A percentile compares a stretch with the other conserved stretches of the same genome.
These are phyloP conservation scores for Malurus cyaneus DNA, from an alignment of 2,113 vertebrate genomes.

Conservation along the genomic window DNA sequence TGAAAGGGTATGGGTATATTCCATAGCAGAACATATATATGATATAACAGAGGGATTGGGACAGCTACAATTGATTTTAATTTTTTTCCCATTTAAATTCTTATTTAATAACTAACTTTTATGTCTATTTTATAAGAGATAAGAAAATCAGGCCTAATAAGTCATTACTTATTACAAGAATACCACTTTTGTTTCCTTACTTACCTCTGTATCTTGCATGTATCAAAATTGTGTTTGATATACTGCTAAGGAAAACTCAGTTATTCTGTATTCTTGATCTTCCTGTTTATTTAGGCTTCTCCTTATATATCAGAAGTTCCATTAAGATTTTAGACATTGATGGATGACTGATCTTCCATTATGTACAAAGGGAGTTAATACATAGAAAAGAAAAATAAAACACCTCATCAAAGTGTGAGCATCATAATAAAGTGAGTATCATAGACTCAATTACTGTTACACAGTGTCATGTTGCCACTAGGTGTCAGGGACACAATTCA, in stretches of 20 bases:
- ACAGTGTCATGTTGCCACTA: background rate
- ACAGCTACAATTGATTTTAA: background rate
- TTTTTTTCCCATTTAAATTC: background rate
- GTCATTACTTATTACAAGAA: background rate
- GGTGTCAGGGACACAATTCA: conserved; percentile 36
- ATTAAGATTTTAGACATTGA: background rate
- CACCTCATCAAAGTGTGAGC: background rate
- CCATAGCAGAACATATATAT: background rate
- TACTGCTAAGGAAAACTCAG: background rate
- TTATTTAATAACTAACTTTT: background rate
- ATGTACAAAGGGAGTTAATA: background rate
- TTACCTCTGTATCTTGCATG: background rate
- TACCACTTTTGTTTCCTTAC: background rate
- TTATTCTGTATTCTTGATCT: background rate
- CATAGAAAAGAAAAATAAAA: background rate
- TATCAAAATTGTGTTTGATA: background rate
- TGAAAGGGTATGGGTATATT: background rate
- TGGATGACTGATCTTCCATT: background rate
- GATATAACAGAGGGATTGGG: background rate
- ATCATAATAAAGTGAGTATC: rapidly evolving
- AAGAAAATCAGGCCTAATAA: background rate
- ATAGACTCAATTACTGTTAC: background rate
- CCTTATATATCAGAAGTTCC: background rate
- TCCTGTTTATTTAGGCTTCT: background rate
- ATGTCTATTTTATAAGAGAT: background rate